Conservation (phyloP, 2,797 vertebrate genomes). For the Tragopan temminckii region DNA sequence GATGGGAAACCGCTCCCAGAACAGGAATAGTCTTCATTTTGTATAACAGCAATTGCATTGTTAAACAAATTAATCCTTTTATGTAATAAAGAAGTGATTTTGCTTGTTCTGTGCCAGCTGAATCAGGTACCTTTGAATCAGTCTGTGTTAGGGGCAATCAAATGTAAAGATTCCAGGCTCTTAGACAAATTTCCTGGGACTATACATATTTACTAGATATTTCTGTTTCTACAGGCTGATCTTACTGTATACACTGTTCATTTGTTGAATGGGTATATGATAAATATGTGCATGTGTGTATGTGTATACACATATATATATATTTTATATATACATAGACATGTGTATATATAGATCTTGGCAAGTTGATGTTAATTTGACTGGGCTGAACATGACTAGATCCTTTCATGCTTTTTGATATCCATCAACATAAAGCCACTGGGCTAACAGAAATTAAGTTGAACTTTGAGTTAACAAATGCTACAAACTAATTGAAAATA, state of each 20-base stretch:
- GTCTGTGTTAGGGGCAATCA: not conserved
- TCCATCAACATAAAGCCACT: not conserved
- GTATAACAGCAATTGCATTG: not conserved
- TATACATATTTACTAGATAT: not conserved
- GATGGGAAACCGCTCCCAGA: not conserved
- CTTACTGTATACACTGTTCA: not conserved
- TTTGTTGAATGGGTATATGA: not conserved
- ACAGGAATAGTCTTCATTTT: not conserved
- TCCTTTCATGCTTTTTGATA: not conserved
- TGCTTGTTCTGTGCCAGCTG: not conserved
- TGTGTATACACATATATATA: fast-evolving
- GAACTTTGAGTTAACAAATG: not conserved
- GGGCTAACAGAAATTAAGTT: constrained; percentile 6
- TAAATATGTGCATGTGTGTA: not conserved
- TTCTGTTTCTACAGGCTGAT: not conserved
- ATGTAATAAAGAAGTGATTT: not conserved
- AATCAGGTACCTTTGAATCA: not conserved
- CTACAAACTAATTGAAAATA: not conserved
- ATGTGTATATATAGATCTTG: too few species aligned
- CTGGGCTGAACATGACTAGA: not conserved
- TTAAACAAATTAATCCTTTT: not conserved
- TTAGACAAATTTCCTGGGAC: not conserved
- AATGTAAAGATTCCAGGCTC: not conserved
- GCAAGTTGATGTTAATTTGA: not conserved
- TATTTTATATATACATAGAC: too few species aligned